A percentile compares a stretch with the other conserved stretches of the same genome.
phyloP scores from a whole-genome alignment of 2,797 vertebrate species.

The Lerista edwardsae region DNA sequence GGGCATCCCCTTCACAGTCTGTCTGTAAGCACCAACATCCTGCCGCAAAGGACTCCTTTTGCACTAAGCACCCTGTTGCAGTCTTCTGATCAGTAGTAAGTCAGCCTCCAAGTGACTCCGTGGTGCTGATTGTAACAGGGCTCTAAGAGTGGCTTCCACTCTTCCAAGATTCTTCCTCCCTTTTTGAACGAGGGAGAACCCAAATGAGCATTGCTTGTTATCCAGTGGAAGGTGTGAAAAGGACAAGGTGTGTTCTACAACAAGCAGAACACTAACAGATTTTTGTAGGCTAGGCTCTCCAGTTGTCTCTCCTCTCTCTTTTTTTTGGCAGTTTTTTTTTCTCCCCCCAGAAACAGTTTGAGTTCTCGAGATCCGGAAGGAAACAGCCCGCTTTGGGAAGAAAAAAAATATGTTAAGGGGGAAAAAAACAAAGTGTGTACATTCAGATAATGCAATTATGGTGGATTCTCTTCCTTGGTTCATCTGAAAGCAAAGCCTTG shows the following conservation, averaged over 20 bases:
- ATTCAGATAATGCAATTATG: slow-evolving; percentile 20
- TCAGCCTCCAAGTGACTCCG: neutral
- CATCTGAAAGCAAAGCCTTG: neutral
- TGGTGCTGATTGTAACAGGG: neutral
- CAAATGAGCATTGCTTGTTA: no score
- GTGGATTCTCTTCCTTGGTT: neutral
- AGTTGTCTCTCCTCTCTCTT: neutral
- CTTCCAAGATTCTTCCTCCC: neutral
- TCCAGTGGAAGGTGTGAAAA: neutral
- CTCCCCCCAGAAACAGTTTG: neutral
- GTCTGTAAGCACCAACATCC: neutral
- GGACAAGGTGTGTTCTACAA: neutral
- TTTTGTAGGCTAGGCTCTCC: neutral
- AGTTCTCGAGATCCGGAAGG: neutral
- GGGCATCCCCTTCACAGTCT: neutral
- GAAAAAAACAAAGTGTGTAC: slow-evolving; percentile 24
- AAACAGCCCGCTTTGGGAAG: neutral
- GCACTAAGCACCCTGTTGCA: neutral
- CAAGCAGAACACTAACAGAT: neutral
- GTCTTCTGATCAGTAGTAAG: neutral
- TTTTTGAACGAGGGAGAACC: neutral
- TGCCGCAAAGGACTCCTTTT: neutral
- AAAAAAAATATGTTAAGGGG: slow-evolving; percentile 6
- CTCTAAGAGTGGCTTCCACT: neutral
- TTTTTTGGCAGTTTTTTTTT: no score